Evolutionary conservation across 2,888 invertebrate genomes (phyloP), one percentile per base, ranked within the genome.

Genomic region (Troglohyphantes excavatus): DNA sequence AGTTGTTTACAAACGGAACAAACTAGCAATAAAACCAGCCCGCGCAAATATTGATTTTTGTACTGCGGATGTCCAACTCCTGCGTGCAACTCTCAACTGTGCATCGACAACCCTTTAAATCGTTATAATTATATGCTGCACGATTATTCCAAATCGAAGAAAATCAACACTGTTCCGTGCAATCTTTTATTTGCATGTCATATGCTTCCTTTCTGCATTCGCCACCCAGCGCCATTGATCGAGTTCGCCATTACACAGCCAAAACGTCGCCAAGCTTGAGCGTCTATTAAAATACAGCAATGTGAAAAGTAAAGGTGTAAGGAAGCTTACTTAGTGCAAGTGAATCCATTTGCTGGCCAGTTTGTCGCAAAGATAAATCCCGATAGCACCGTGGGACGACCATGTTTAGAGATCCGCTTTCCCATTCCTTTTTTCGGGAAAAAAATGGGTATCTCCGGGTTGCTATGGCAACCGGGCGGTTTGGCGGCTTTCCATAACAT

Each of bases 401-500:
- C 67, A 67, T 81, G 27, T 72, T 23, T 61, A 19, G 17, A 21
- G 27, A 19, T 29, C 19, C 5, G 21, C 21, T 11, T 21, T 27
- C 26, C 26, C 43, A 53, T 63, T 21, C 59, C 43, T 43, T 65
- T 43, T 73, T 46, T 75, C 6, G 21, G 29, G 19, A 81, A 73
- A 70, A 33, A 61, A 78, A 61, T 85, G 85, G 39, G 81, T 72
- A 39, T 46, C 33, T 27, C 88, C 88, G 68, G 17, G 88, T 88
- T 82, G 39, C 88, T 46, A 88, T 88, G 82, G 88, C 43, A n/a
- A 88, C 88, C 23, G 76, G 88, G 76, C 81, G 43, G 68, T 43
- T 26, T 82, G 88, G 75, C 88, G 88, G 81, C 82, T 68, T 53
- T 75, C 68, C 46, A 46, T 29, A 63, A 79, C 72, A 72, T 61